These are phyloP conservation scores for Heteractis magnifica DNA, from an alignment of 92 coral and sea anemone species.

Conservation along the genomic window DNA sequence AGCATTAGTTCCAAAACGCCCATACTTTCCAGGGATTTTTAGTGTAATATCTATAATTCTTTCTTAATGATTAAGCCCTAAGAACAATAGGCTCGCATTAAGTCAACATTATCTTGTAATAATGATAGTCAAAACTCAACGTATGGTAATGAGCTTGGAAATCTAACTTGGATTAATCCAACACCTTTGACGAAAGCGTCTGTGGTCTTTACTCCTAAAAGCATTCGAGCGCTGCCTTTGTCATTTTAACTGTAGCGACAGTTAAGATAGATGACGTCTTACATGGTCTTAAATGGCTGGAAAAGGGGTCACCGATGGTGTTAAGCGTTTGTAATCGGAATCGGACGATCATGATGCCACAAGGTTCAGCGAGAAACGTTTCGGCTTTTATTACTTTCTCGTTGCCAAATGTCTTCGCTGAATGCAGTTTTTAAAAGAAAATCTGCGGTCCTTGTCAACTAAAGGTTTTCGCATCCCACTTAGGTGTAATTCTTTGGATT, in stretches of 20 bases:
- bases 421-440: no score
- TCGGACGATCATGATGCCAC: not conserved
- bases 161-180: not conserved
- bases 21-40: no score
- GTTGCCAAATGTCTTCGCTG: no score
- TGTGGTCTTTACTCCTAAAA: not conserved
- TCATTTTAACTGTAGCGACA: not conserved
- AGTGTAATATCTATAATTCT: not conserved
- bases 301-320: not conserved
- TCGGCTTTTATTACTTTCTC: no score
- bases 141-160: not conserved
- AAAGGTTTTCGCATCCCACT: no score
- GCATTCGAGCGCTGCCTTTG: not conserved
- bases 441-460: no score
- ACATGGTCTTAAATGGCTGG: not conserved
- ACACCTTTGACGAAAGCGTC: not conserved
- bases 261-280: not conserved
- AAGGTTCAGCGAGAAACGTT: no score
- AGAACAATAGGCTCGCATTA: slow-evolving; percentile 1
- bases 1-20: not conserved
- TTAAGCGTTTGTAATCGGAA: not conserved
- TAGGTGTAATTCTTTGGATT: no score
- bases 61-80: not conserved
- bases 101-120: slow-evolving; percentile 17
- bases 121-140: not conserved